Evolutionary conservation across 2,113 vertebrate species (phyloP).

Genomic region (Fukomys damarensis): DNA sequence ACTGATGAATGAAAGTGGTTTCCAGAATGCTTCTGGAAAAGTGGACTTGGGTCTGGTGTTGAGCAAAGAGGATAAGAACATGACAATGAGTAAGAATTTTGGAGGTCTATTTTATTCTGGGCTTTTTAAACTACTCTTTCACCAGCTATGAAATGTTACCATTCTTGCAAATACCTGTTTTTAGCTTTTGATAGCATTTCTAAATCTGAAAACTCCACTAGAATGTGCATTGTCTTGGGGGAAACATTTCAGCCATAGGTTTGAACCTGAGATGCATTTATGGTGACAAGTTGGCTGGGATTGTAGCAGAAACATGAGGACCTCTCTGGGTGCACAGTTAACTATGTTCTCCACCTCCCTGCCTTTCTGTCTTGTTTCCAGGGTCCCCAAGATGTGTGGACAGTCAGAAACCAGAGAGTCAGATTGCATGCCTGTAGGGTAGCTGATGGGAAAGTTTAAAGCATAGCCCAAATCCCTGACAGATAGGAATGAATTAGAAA

Average conservation of each 20-base stretch:
- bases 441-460: neutral
- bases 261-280: neutral
- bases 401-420: neutral
- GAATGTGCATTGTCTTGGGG: neutral
- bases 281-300: neutral
- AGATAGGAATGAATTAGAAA: neutral
- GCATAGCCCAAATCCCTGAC: neutral
- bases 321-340: neutral
- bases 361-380: neutral
- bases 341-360: neutral
- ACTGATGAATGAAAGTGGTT: neutral
- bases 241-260: neutral
- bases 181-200: neutral
- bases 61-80: rapidly evolving
- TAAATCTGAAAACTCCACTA: neutral
- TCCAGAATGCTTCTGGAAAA: neutral
- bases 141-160: neutral
- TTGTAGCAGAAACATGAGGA: neutral
- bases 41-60: neutral
- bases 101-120: neutral
- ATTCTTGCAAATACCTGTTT: neutral
- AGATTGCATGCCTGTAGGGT: neutral
- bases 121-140: neutral
- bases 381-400: neutral
- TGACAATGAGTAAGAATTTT: neutral